A percentile compares a stretch with the other conserved stretches of the same genome.
phyloP scores from a whole-genome alignment of 64 coral and sea anemone genomes.

The Stichodactyla helianthus region DNA sequence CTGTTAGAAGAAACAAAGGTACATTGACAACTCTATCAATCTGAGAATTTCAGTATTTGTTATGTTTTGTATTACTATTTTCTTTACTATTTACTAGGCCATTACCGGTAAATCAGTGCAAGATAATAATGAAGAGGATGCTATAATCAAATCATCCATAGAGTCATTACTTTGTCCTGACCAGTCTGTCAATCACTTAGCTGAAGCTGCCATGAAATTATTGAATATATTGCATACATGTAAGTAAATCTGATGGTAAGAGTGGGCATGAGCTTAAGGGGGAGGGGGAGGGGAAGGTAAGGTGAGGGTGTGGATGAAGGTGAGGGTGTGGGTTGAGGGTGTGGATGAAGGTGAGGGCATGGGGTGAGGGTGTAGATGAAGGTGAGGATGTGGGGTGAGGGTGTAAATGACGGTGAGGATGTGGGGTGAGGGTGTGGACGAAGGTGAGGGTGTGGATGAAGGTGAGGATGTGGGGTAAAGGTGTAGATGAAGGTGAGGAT shows the following conservation, averaged over 20 bases:
- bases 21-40: neutral
- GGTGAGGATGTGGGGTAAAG: no score
- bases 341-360: no score
- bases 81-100: neutral
- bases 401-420: no score
- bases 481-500: no score
- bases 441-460: no score
- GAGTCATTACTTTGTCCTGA: neutral
- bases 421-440: no score
- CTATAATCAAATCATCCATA: neutral
- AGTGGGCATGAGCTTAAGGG: no score
- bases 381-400: no score
- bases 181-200: neutral
- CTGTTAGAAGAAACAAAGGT: constrained; percentile 12
- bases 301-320: no score
- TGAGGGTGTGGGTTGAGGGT: neutral
- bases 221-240: neutral
- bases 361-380: neutral
- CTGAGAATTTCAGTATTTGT: no score
- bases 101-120: neutral
- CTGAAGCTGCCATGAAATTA: neutral
- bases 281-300: no score
- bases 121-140: neutral
- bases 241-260: neutral
- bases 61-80: neutral